These are phyloP conservation scores for Smittia aterrima DNA, from an alignment of 2,888 invertebrate species.

Conservation along the genomic window DNA sequence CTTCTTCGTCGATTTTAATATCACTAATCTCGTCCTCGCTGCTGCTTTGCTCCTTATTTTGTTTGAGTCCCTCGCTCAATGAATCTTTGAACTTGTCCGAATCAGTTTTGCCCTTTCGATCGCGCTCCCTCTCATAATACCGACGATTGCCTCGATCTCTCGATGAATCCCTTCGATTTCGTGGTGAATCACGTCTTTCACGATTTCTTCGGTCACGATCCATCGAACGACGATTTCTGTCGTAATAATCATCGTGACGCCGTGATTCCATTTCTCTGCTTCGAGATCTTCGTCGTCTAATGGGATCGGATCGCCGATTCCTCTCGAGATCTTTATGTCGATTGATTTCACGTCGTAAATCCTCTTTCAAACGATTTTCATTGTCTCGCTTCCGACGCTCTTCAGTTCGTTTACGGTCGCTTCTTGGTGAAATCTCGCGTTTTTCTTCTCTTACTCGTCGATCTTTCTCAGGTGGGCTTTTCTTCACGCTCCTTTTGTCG, in stretches of 20 bases:
- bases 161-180: conserved; percentile 45
- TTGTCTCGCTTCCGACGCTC: conserved; percentile 53
- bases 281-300: neutral
- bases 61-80: conserved; percentile 71
- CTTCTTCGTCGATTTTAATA: conserved; percentile 76
- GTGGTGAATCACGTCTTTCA: conserved; percentile 45
- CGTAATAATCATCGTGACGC: conserved; percentile 43
- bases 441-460: conserved; percentile 45
- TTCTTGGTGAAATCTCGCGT: conserved; percentile 29
- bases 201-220: conserved; percentile 51
- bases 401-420: conserved; percentile 43
- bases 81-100: conserved; percentile 67
- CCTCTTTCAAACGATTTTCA: conserved; percentile 52
- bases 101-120: conserved; percentile 44
- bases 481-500: conserved; percentile 47
- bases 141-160: neutral
- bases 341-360: conserved; percentile 54
- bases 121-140: neutral
- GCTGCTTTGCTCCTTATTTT: conserved; percentile 65
- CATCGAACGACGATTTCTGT: conserved; percentile 35
- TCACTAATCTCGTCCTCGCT: conserved; percentile 68
- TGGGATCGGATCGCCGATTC: conserved; percentile 44
- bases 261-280: neutral
- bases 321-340: conserved; percentile 55
- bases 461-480: conserved; percentile 50